Evolutionary conservation across 2,888 invertebrate species (phyloP).

Genomic region (Leucophora obtusa): DNA sequence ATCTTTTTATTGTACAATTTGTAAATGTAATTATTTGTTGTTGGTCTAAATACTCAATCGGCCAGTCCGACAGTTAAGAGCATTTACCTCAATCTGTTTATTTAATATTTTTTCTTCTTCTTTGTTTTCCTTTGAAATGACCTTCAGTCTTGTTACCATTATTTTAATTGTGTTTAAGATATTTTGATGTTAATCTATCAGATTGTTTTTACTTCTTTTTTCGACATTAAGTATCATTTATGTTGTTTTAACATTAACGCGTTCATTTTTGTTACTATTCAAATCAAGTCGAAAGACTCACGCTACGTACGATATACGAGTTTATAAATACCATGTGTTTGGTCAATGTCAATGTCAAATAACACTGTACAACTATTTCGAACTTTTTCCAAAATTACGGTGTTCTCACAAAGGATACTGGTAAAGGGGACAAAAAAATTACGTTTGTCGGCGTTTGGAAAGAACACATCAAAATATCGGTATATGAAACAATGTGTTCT

Average conservation of each 20-base stretch:
- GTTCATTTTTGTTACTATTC: conserved; percentile 10
- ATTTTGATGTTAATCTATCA: conserved; percentile 45
- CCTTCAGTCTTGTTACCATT: conserved; percentile 70
- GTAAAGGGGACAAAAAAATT: too few relatives aligned
- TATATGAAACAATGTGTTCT: too few relatives aligned
- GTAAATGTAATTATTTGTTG: conserved; percentile 1
- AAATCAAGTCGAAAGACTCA: conserved; percentile 8
- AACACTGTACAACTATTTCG: too few relatives aligned
- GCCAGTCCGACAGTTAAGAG: not conserved
- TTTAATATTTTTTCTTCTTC: not conserved
- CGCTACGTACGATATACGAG: conserved; percentile 22
- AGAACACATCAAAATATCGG: too few relatives aligned
- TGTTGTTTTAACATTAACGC: conserved; percentile 7
- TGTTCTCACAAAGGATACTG: too few relatives aligned
- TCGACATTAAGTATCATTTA: conserved; percentile 5
- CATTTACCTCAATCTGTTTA: conserved; percentile 15
- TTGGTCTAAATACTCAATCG: conserved; percentile 1
- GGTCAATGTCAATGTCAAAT: conserved; percentile 76
- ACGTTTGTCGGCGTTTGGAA: too few relatives aligned
- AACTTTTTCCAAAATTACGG: too few relatives aligned
- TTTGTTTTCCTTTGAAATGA: conserved; percentile 64
- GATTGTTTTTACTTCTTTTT: conserved; percentile 22
- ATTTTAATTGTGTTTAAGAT: conserved; percentile 35
- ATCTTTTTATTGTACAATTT: conserved; percentile 18
- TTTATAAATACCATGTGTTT: not conserved